Evolutionary conservation across 1,140 invertebrate genomes (phyloP).

Genomic region (Bombus superbus): DNA sequence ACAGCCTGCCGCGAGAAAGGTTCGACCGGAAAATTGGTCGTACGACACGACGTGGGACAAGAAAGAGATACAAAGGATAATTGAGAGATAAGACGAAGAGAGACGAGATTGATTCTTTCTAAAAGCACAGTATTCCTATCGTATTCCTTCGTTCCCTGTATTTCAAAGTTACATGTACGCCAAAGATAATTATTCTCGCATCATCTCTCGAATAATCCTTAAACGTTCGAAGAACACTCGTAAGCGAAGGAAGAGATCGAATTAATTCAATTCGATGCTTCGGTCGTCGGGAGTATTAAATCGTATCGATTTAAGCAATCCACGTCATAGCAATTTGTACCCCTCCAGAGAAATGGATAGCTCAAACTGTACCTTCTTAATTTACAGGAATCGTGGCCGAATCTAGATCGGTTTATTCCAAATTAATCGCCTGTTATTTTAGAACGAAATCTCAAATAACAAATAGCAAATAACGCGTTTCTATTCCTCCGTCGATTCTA

Average conservation of each 20-base stretch:
- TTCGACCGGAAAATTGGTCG: not conserved
- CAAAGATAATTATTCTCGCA: too few relatives aligned
- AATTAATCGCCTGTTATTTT: not conserved
- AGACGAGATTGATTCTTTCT: not conserved
- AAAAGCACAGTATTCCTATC: not conserved
- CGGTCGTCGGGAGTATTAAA: too few relatives aligned
- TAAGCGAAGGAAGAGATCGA: not conserved
- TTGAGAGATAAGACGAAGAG: not conserved
- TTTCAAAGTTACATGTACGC: too few relatives aligned
- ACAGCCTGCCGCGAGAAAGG: not conserved
- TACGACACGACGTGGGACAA: not conserved
- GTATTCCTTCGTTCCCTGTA: not conserved
- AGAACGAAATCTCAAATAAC: not conserved
- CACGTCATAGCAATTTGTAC: not conserved
- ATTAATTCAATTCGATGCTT: too few relatives aligned
- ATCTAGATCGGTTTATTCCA: not conserved
- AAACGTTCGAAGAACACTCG: not conserved
- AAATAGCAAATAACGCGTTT: not conserved
- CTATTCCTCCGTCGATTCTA: not conserved
- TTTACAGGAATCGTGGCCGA: not conserved
- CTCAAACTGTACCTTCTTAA: not conserved
- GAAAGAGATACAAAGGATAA: not conserved
- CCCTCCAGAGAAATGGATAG: not conserved
- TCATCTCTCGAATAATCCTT: not conserved
- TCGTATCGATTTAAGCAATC: not conserved